Conservation (phyloP, 2,888 invertebrate species). For the Stegana nigrithorax region DNA sequence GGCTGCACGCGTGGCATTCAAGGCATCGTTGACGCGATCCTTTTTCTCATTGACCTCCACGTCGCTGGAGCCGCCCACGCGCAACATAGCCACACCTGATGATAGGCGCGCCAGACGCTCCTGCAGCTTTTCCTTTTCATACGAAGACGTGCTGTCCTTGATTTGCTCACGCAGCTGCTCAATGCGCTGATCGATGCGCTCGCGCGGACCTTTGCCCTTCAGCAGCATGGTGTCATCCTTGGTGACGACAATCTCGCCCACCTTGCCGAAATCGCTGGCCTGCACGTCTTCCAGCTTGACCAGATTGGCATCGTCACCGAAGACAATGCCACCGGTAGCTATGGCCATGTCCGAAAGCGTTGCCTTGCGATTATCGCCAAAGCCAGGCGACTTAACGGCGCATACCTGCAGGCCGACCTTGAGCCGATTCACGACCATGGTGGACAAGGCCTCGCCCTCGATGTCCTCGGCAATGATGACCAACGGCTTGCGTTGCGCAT, state of each 20-base stretch:
- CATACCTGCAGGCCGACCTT: conserved; percentile 94
- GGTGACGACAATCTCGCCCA: conserved; percentile 89
- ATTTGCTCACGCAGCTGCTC: conserved; percentile 89
- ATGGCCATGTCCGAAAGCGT: conserved; percentile 92
- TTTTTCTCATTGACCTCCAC: conserved; percentile 97
- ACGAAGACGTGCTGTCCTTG: conserved; percentile 85
- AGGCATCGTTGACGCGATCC: conserved; percentile 91
- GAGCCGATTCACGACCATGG: conserved; percentile 90
- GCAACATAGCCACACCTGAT: conserved; percentile 82
- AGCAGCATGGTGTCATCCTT: conserved; percentile 87
- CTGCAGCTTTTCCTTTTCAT: conserved; percentile 93
- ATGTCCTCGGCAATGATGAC: conserved; percentile 95
- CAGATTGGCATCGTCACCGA: conserved; percentile 91
- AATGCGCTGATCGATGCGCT: conserved; percentile 84
- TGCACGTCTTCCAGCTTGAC: conserved; percentile 90
- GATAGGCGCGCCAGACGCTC: conserved; percentile 90
- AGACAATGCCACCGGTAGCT: conserved; percentile 89
- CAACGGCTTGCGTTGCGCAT: conserved; percentile 90
- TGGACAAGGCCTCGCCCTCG: conserved; percentile 93
- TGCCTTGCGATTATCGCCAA: conserved; percentile 93
- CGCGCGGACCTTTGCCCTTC: conserved; percentile 81
- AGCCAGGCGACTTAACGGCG: conserved; percentile 95
- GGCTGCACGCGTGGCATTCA: conserved; percentile 93
- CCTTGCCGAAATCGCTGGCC: conserved; percentile 81
- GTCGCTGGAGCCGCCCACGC: conserved; percentile 88